A percentile compares a stretch with the other conserved stretches of the same genome.
These are phyloP conservation scores for Temnothorax curvispinosus DNA, from an alignment of 1,140 invertebrate genomes.

Conservation along the genomic window DNA sequence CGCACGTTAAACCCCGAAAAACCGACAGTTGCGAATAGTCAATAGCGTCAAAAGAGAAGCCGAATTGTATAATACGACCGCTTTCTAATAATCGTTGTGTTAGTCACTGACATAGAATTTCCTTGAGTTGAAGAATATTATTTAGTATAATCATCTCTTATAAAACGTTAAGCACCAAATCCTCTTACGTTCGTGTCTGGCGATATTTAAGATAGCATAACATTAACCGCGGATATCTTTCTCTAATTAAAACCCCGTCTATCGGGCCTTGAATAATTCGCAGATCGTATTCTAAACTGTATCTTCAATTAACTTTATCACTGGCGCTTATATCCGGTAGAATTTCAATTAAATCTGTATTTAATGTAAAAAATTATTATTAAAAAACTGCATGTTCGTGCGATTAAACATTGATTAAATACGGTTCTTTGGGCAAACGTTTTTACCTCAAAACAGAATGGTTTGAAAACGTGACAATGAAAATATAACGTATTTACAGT, in stretches of 20 bases:
- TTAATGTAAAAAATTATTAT: not conserved
- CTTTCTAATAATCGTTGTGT: constrained; percentile 38
- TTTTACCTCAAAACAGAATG: constrained; percentile 4
- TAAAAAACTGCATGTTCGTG: not conserved
- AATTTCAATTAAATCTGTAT: not conserved
- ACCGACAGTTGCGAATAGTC: not conserved
- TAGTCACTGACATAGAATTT: not conserved
- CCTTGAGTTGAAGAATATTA: not conserved
- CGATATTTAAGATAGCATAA: constrained; percentile 15
- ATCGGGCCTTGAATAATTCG: not conserved
- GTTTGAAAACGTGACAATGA: constrained; percentile 16
- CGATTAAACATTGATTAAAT: not conserved
- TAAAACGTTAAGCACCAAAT: not conserved
- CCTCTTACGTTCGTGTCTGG: not conserved
- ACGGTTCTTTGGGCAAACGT: not conserved
- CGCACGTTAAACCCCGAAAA: constrained; percentile 46
- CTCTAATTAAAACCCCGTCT: not conserved
- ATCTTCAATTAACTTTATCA: not conserved
- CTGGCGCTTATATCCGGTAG: not conserved
- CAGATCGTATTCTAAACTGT: not conserved
- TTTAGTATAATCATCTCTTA: constrained; percentile 1
- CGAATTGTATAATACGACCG: constrained; percentile 16
- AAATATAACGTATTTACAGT: constrained; percentile 15
- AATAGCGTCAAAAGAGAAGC: constrained; percentile 28
- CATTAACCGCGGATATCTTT: not conserved